phyloP scores from a whole-genome alignment of 2,888 invertebrate genomes.

The Acleris literana region DNA sequence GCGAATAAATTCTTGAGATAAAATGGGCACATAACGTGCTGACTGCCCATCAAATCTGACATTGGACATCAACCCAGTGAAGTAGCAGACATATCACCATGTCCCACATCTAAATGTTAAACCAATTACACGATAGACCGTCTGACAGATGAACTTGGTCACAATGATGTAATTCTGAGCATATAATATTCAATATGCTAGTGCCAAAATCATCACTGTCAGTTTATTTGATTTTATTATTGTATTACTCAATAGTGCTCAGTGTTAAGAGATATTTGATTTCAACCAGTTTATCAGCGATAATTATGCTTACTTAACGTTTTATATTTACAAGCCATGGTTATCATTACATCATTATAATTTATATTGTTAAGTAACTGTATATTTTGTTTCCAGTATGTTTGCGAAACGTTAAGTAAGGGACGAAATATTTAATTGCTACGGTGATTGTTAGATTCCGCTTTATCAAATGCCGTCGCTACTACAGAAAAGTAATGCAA shows the following conservation, averaged over 20 bases:
- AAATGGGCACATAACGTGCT: background rate
- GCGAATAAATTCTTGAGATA: background rate
- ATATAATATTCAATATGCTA: constrained; percentile 16
- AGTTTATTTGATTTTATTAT: constrained; percentile 27
- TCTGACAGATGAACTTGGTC: constrained; percentile 23
- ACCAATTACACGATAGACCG: constrained; percentile 30
- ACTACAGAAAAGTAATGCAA: too few species aligned
- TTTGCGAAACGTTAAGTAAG: too few species aligned
- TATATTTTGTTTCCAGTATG: too few species aligned
- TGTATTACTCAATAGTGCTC: constrained; percentile 19
- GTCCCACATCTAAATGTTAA: constrained; percentile 28
- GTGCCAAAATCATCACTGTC: constrained; percentile 36
- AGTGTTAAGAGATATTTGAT: background rate
- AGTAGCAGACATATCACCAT: constrained; percentile 18
- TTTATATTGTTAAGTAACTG: too few species aligned
- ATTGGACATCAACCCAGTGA: constrained; percentile 14
- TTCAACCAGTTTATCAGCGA: too few species aligned
- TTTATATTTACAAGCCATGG: too few species aligned
- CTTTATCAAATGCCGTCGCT: too few species aligned
- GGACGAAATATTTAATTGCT: too few species aligned
- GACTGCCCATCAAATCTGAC: background rate
- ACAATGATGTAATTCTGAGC: constrained; percentile 21
- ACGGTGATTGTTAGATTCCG: too few species aligned
- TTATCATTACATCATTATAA: too few species aligned
- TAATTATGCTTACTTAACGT: too few species aligned